A percentile compares a stretch with the other conserved stretches of the same genome.
Conservation (phyloP, 1,140 invertebrate species). For the Diorhabda sublineata region DNA sequence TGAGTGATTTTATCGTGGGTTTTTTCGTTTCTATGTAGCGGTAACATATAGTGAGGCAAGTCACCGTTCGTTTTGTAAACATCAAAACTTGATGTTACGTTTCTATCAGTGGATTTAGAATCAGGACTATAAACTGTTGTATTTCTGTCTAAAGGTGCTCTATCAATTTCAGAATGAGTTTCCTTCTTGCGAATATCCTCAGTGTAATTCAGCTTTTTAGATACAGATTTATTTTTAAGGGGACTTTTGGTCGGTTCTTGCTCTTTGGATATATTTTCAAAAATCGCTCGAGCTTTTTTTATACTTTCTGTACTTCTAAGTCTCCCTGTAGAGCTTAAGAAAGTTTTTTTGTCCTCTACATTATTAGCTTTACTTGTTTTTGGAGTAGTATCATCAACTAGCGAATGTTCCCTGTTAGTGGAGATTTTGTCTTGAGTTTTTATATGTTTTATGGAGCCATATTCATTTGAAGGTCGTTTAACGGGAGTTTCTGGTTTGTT, state of each 20-base stretch:
- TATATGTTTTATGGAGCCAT: conserved; percentile 18
- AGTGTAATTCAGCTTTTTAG: background rate
- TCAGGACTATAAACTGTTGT: conserved; percentile 29
- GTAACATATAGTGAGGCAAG: conserved; percentile 43
- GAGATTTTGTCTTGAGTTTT: conserved; percentile 16
- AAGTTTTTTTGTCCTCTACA: conserved; percentile 32
- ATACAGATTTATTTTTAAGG: background rate
- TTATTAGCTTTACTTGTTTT: conserved; percentile 30
- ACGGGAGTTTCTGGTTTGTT: conserved; percentile 21
- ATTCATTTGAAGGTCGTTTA: conserved; percentile 23
- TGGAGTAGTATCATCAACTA: conserved; percentile 25
- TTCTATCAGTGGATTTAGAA: conserved; percentile 9
- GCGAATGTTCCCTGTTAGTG: conserved; percentile 1
- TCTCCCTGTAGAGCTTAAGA: conserved; percentile 36
- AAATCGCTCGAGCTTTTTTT: conserved; percentile 60
- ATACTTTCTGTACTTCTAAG: conserved; percentile 58
- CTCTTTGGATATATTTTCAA: conserved; percentile 54
- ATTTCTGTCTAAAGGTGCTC: conserved; percentile 20
- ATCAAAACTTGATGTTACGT: conserved; percentile 17
- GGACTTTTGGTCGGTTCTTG: conserved; percentile 7
- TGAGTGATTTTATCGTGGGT: background rate
- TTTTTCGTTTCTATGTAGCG: conserved; percentile 36
- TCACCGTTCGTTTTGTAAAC: conserved; percentile 21
- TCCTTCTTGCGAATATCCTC: background rate
- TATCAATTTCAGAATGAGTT: background rate